Conservation (phyloP, 2,888 invertebrate species). For the Sarcophaga caerulescens region DNA sequence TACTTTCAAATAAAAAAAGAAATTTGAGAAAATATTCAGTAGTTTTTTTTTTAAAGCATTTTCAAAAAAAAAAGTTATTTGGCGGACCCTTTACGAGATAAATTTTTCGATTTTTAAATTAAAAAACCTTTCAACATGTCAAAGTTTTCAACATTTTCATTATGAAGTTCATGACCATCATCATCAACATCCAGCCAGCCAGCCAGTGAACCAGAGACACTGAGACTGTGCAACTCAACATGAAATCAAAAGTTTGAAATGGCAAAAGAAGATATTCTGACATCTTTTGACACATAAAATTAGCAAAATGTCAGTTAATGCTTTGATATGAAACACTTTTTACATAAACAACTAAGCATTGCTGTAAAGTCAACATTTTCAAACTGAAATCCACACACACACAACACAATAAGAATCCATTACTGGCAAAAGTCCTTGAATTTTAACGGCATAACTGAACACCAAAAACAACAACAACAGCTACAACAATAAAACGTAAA, state of each 20-base stretch:
- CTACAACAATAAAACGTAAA: slow-evolving; percentile 16
- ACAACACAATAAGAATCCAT: slow-evolving; percentile 54
- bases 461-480: slow-evolving; percentile 26
- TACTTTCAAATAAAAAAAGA: no score
- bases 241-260: slow-evolving; percentile 24
- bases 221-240: background rate
- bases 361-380: slow-evolving; percentile 28
- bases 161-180: slow-evolving; percentile 50
- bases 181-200: background rate
- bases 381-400: slow-evolving; percentile 12
- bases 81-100: no score
- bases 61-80: no score
- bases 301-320: slow-evolving; percentile 64
- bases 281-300: slow-evolving; percentile 66
- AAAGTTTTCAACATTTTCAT: slow-evolving; percentile 28
- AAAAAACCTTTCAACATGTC: background rate
- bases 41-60: no score
- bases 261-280: slow-evolving; percentile 53
- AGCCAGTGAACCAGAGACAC: background rate
- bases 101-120: background rate
- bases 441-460: slow-evolving; percentile 33
- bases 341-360: slow-evolving; percentile 24
- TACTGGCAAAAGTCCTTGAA: slow-evolving; percentile 62
- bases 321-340: slow-evolving; percentile 52
- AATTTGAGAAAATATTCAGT: no score